Conservation (phyloP, 2,888 invertebrate genomes). For the Macropis europaea region DNA sequence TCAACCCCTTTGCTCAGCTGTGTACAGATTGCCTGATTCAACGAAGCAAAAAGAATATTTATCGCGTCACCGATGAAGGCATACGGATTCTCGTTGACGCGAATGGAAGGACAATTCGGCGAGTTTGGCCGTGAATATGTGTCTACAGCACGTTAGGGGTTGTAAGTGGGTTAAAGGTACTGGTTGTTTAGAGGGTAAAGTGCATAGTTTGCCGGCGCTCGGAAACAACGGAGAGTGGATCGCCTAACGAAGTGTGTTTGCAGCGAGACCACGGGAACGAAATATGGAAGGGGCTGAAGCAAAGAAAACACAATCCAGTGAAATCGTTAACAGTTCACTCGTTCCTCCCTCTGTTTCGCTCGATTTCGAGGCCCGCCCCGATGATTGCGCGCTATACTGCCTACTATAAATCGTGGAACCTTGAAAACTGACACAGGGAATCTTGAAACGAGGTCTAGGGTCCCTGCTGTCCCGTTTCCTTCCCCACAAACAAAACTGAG, state of each 20-base stretch:
- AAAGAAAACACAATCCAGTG: slow-evolving; percentile 66
- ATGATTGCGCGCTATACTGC: slow-evolving; percentile 15
- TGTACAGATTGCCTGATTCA: not conserved
- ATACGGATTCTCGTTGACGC: not conserved
- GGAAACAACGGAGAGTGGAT: slow-evolving; percentile 60
- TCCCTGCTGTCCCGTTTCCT: too few species aligned
- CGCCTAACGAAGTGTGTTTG: slow-evolving; percentile 63
- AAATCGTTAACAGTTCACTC: slow-evolving; percentile 65
- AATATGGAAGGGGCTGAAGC: slow-evolving; percentile 27
- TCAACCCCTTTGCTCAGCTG: not conserved
- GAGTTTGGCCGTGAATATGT: slow-evolving; percentile 58
- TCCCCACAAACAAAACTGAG: too few species aligned
- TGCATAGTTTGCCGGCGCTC: slow-evolving; percentile 63
- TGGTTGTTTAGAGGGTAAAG: slow-evolving; percentile 59
- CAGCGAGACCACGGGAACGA: slow-evolving; percentile 36
- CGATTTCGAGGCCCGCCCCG: slow-evolving; percentile 13
- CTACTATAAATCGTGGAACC: slow-evolving; percentile 15
- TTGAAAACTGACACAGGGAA: not conserved
- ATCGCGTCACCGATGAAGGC: not conserved
- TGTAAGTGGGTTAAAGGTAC: slow-evolving; percentile 66
- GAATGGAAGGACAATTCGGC: slow-evolving; percentile 36
- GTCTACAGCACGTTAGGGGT: slow-evolving; percentile 50
- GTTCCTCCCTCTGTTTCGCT: slow-evolving; percentile 26
- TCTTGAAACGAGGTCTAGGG: too few species aligned
- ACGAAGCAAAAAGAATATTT: not conserved